Evolutionary conservation across 2,113 vertebrate genomes (phyloP).

Genomic region (Taxidea taxus): DNA sequence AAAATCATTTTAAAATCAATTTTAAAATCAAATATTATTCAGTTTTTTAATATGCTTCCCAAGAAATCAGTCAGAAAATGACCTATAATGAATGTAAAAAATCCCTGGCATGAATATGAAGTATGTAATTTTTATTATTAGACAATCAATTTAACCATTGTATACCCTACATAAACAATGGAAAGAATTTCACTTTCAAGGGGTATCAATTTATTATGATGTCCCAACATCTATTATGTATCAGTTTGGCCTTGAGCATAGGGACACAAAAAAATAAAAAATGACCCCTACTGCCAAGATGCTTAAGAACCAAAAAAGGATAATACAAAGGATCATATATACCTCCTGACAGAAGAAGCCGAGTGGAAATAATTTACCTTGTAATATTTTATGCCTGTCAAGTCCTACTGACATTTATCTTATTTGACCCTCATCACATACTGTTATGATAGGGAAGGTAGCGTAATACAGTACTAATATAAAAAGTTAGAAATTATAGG

Average conservation of each 20-base stretch:
- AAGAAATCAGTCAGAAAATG: constrained; percentile 41
- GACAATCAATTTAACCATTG: not conserved
- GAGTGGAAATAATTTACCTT: constrained; percentile 8
- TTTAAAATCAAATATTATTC: not conserved
- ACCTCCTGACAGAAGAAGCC: not conserved
- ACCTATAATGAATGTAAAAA: constrained; percentile 10
- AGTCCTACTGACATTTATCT: not conserved
- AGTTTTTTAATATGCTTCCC: not conserved
- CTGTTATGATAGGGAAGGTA: constrained; percentile 14
- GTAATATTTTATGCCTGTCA: not conserved
- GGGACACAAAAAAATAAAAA: not conserved
- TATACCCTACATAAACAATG: not conserved
- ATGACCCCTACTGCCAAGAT: not conserved
- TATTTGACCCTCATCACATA: not conserved
- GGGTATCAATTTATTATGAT: not conserved
- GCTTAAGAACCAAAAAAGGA: not conserved
- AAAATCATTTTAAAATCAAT: not conserved
- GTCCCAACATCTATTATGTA: not conserved
- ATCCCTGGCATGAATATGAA: not conserved
- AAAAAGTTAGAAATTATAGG: constrained; percentile 6
- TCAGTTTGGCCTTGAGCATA: not conserved
- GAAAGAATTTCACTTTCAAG: constrained; percentile 16
- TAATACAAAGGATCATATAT: not conserved
- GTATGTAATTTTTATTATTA: constrained; percentile 19
- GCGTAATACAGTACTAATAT: not conserved